Evolutionary conservation across 2,797 vertebrate genomes (phyloP).

Genomic region (Periparus ater): DNA sequence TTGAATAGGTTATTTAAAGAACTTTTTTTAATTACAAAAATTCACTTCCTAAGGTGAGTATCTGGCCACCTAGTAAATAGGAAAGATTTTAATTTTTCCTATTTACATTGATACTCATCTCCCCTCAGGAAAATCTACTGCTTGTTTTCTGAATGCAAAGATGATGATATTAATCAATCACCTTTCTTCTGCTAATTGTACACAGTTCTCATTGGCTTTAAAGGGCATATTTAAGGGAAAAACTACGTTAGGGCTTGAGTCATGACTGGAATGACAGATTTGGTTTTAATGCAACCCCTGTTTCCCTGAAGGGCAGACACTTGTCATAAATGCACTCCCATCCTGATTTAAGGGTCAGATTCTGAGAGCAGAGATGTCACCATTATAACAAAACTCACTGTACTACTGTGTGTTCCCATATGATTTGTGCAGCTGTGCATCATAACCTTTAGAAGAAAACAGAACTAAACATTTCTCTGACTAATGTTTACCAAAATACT

Average conservation of each 20-base stretch:
- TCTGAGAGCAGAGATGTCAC: background rate
- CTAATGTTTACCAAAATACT: constrained; percentile 32
- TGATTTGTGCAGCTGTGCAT: constrained; percentile 42
- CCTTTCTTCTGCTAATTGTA: background rate
- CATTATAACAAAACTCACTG: background rate
- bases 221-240: background rate
- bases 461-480: background rate
- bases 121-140: background rate
- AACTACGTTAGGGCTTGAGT: background rate
- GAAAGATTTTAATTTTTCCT: background rate
- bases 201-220: background rate
- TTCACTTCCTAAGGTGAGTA: background rate
- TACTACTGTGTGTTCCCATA: background rate
- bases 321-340: background rate
- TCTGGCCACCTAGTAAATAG: background rate
- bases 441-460: constrained; percentile 37
- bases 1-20: background rate
- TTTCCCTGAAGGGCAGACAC: background rate
- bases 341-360: background rate
- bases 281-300: background rate
- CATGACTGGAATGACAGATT: background rate
- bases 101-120: background rate
- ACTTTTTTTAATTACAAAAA: background rate
- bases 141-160: constrained; percentile 1
- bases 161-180: background rate